Conservation (phyloP, 1,140 invertebrate genomes). For the Orchesella cincta region DNA sequence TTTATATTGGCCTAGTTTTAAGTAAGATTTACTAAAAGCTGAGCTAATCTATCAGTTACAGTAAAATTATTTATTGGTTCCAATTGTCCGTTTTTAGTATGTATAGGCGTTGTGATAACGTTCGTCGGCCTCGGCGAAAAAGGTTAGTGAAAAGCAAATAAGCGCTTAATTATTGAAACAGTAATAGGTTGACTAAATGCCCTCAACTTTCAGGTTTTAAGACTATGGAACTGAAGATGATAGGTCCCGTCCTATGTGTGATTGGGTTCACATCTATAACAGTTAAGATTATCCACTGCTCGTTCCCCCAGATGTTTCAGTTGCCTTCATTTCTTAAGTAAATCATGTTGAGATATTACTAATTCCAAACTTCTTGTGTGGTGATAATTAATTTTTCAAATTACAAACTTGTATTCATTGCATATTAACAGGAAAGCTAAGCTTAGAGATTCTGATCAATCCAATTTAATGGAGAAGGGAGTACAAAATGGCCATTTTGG, state of each 20-base stretch:
- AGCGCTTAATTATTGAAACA: neutral
- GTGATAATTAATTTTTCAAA: no score
- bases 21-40: constrained; percentile 30
- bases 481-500: constrained; percentile 40
- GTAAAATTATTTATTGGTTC: neutral
- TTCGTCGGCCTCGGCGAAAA: constrained; percentile 50
- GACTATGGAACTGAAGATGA: constrained; percentile 46
- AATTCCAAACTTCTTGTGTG: no score
- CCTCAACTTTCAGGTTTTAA: constrained; percentile 42
- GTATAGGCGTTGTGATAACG: constrained; percentile 43
- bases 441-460: constrained; percentile 40
- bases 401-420: no score
- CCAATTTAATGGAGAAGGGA: constrained; percentile 44
- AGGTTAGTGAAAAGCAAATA: constrained; percentile 30
- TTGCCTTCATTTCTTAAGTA: constrained; percentile 38
- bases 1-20: constrained; percentile 48
- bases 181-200: neutral
- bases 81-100: constrained; percentile 33
- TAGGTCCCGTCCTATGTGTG: constrained; percentile 43
- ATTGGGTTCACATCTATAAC: constrained; percentile 42
- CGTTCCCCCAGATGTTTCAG: constrained; percentile 43
- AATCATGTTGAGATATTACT: constrained; percentile 14
- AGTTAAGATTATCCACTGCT: constrained; percentile 48
- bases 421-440: constrained; percentile 36
- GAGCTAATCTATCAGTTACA: neutral